Percentiles rank a stretch among this genome's conserved stretches.
Conservation (phyloP, 2,888 invertebrate species). For the Platycnemis pennipes region DNA sequence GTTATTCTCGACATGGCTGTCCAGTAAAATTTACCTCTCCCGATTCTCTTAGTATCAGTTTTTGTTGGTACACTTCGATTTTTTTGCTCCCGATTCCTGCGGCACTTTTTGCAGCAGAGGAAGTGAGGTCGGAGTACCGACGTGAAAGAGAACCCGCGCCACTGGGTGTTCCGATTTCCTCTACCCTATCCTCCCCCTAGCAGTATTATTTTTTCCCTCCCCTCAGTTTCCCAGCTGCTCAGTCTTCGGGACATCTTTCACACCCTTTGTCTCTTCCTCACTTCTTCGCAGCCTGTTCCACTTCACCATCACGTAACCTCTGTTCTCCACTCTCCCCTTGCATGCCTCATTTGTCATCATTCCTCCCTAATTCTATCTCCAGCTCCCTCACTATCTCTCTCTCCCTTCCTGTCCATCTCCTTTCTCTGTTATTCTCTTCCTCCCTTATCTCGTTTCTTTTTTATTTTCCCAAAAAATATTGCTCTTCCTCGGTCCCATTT, state of each 20-base stretch:
- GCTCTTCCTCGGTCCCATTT: background rate
- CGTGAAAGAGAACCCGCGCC: background rate
- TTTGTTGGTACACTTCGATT: too few relatives aligned
- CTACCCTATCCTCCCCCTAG: background rate
- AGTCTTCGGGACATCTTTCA: background rate
- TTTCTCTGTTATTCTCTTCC: background rate
- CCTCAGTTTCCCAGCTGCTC: background rate
- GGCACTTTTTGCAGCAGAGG: too few relatives aligned
- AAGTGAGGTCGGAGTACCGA: background rate
- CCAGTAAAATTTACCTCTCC: too few relatives aligned
- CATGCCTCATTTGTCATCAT: background rate
- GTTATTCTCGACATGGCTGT: too few relatives aligned
- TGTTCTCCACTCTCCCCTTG: background rate
- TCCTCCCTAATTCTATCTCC: background rate
- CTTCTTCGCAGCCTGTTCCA: background rate
- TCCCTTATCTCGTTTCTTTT: background rate
- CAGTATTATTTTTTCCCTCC: slow-evolving; percentile 6
- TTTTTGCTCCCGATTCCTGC: too few relatives aligned
- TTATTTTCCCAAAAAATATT: background rate
- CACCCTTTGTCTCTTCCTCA: background rate
- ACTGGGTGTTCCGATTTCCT: too few relatives aligned
- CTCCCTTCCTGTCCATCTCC: background rate
- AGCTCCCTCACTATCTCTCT: background rate
- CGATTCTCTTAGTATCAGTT: too few relatives aligned
- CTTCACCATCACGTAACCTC: background rate